phyloP scores from a whole-genome alignment of 53 echinoderm and acorn worm species.

The Arbacia lixula region DNA sequence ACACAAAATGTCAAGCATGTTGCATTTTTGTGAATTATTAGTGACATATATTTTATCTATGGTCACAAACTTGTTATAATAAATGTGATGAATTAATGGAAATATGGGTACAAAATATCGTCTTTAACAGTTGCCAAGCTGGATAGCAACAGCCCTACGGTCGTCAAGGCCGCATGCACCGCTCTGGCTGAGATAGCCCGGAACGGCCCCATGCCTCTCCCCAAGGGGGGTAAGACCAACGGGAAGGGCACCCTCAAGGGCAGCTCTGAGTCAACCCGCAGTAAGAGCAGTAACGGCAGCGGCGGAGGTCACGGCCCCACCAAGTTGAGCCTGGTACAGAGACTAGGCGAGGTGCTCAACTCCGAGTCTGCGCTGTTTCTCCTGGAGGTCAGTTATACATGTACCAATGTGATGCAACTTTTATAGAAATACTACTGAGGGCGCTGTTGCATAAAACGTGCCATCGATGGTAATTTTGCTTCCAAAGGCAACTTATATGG shows the following conservation, averaged over 20 bases:
- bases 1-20: no score
- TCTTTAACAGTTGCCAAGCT: slow-evolving; percentile 63
- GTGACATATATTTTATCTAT: no score
- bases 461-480: no score
- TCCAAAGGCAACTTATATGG: no score
- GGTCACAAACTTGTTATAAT: no score
- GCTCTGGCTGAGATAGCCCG: slow-evolving; percentile 68
- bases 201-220: slow-evolving; percentile 66
- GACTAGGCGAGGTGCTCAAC: slow-evolving; percentile 48
- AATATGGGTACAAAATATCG: no score
- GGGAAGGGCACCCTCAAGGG: slow-evolving; percentile 10
- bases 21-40: no score
- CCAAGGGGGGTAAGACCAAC: slow-evolving; percentile 63
- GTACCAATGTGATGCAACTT: no score
- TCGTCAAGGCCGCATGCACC: slow-evolving; percentile 71
- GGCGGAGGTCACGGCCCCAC: slow-evolving; percentile 14
- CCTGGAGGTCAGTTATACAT: slow-evolving; percentile 16
- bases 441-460: no score
- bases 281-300: neutral
- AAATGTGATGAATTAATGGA: no score
- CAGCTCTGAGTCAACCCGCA: slow-evolving; percentile 4
- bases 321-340: slow-evolving; percentile 58
- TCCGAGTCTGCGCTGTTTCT: neutral
- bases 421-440: no score
- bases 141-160: slow-evolving; percentile 52